Evolutionary conservation across 30 jellyfish, hydroid and myxozoan species (phyloP).

Genomic region (Aurelia sp.): DNA sequence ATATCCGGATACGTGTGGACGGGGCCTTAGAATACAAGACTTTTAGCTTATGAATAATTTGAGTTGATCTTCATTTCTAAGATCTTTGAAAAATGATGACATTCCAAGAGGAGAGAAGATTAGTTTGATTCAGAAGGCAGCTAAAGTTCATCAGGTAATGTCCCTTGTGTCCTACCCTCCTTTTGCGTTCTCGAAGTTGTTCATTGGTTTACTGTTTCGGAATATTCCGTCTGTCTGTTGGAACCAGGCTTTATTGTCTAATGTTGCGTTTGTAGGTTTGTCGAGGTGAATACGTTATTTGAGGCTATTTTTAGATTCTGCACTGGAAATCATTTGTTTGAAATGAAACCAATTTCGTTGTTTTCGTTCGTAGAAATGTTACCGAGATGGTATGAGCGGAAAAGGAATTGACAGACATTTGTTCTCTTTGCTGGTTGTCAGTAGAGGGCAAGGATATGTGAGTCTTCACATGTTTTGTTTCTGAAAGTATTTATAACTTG

Average conservation of each 20-base stretch:
- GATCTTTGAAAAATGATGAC: constrained; percentile 66
- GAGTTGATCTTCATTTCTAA: neutral
- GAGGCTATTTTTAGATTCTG: too few relatives aligned
- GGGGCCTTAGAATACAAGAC: too few relatives aligned
- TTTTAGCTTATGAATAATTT: too few relatives aligned
- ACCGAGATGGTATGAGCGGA: constrained; percentile 97
- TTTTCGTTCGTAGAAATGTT: constrained; percentile 46
- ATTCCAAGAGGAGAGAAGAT: constrained; percentile 53
- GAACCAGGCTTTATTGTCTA: too few relatives aligned
- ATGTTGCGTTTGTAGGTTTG: too few relatives aligned
- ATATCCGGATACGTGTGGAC: too few relatives aligned
- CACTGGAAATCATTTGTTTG: too few relatives aligned
- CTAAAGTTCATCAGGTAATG: constrained; percentile 84
- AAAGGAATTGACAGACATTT: constrained; percentile 93
- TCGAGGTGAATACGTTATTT: too few relatives aligned
- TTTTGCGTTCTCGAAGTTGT: neutral
- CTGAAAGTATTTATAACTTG: neutral
- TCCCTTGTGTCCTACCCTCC: neutral
- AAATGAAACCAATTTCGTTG: too few relatives aligned
- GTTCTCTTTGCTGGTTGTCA: constrained; percentile 86
- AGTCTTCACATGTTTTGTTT: neutral
- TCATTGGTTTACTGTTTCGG: too few relatives aligned
- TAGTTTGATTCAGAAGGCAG: constrained; percentile 71
- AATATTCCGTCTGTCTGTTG: too few relatives aligned
- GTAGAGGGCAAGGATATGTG: constrained; percentile 97